Percentiles rank a stretch among this genome's conserved stretches.
Evolutionary conservation across 2,888 invertebrate genomes (phyloP).

Genomic region (Ochropleura plecta): DNA sequence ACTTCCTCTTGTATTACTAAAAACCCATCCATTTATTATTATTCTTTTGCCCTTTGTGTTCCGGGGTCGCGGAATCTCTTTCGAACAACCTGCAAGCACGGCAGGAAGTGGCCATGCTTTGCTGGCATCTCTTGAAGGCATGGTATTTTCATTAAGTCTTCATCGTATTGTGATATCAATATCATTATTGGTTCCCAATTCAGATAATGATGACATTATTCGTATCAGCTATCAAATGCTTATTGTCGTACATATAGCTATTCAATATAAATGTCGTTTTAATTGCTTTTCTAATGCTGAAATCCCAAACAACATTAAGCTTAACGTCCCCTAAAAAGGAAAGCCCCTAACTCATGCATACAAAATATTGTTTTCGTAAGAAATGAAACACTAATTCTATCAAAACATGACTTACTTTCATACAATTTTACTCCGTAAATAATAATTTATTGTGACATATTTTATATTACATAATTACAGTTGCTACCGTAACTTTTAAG

Average conservation of each 20-base stretch:
- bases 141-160: background rate
- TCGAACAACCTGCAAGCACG: no score
- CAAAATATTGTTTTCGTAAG: slow-evolving; percentile 37
- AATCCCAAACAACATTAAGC: slow-evolving; percentile 2
- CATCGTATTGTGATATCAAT: background rate
- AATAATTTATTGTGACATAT: slow-evolving; percentile 54
- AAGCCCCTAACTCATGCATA: slow-evolving; percentile 42
- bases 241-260: background rate
- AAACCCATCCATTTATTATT: no score
- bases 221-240: background rate
- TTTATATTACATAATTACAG: slow-evolving; percentile 62
- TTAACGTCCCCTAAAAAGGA: slow-evolving; percentile 19
- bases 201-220: background rate
- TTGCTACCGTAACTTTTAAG: slow-evolving; percentile 68
- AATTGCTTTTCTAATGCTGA: slow-evolving; percentile 9
- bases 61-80: no score
- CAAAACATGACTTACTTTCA: slow-evolving; percentile 24
- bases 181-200: background rate
- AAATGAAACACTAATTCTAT: slow-evolving; percentile 33
- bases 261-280: slow-evolving; percentile 9
- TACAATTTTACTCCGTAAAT: slow-evolving; percentile 31
- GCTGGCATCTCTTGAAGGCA: no score
- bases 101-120: no score
- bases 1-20: no score
- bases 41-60: no score